Percentiles rank a stretch among this genome's conserved stretches.
These are phyloP conservation scores for Gisinianus flammeolus DNA, from an alignment of 2,888 invertebrate species.

Conservation along the genomic window DNA sequence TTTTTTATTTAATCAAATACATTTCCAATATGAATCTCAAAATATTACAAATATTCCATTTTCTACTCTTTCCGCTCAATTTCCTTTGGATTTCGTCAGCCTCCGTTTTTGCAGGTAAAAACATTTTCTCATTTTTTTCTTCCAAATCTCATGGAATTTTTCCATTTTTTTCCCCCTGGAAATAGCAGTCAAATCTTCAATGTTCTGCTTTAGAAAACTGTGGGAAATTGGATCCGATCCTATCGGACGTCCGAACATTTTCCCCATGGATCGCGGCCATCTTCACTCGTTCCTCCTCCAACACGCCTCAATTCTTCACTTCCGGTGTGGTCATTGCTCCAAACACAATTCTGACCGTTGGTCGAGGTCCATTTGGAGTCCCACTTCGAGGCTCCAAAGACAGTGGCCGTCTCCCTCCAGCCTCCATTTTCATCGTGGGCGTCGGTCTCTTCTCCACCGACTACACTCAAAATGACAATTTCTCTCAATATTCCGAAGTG, in stretches of 20 bases:
- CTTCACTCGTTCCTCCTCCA: not conserved
- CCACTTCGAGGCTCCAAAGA: not conserved
- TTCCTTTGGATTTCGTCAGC: no score
- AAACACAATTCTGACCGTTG: constrained; percentile 9
- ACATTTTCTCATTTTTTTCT: no score
- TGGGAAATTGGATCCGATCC: not conserved
- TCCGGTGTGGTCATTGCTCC: constrained; percentile 11
- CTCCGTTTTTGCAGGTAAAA: no score
- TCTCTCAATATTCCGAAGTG: not conserved
- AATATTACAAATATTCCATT: no score
- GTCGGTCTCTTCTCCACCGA: not conserved
- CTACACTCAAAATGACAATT: not conserved
- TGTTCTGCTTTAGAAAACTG: no score
- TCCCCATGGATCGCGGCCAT: constrained; percentile 8
- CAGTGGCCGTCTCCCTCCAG: not conserved
- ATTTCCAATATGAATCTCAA: no score
- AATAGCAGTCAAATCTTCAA: no score
- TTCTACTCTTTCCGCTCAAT: no score
- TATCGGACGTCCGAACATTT: not conserved
- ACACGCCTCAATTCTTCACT: not conserved
- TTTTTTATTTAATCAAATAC: no score
- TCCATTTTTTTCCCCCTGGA: no score
- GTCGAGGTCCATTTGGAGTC: constrained; percentile 12
- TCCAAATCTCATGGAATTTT: no score
- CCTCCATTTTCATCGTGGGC: not conserved